Conservation (phyloP, 2,113 vertebrate genomes). For the Bubo blakistoni region DNA sequence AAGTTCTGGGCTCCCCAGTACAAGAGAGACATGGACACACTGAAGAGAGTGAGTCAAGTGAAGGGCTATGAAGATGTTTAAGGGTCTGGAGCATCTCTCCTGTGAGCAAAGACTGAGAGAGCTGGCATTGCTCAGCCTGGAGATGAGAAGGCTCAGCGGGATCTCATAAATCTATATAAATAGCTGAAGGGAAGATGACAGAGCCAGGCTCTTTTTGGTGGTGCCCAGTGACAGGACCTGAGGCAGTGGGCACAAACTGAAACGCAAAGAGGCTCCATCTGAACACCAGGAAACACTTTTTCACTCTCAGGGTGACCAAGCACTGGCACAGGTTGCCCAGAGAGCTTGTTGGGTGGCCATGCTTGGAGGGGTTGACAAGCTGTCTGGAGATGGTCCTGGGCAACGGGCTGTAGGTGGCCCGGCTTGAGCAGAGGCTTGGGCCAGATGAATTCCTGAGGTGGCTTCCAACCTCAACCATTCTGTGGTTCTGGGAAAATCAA, state of each 20-base stretch:
- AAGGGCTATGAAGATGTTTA: background rate
- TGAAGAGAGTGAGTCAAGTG: accelerated
- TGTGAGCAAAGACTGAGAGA: background rate
- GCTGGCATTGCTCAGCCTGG: background rate
- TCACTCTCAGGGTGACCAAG: background rate
- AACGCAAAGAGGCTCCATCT: background rate
- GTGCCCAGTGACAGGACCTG: background rate
- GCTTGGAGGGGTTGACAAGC: background rate
- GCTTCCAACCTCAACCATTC: background rate
- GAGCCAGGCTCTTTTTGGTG: background rate
- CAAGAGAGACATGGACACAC: background rate
- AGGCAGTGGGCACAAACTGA: background rate
- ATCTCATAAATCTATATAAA: background rate
- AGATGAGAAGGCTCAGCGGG: background rate
- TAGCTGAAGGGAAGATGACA: background rate
- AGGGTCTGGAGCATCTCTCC: background rate
- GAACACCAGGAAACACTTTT: background rate
- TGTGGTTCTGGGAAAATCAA: background rate
- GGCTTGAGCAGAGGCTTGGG: background rate
- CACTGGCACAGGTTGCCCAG: background rate
- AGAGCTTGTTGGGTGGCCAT: background rate
- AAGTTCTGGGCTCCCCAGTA: background rate
- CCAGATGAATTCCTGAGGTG: background rate
- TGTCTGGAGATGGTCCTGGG: background rate
- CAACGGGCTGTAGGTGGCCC: background rate